Conservation (phyloP, 2,888 invertebrate species). For the Endotricha flammealis region DNA sequence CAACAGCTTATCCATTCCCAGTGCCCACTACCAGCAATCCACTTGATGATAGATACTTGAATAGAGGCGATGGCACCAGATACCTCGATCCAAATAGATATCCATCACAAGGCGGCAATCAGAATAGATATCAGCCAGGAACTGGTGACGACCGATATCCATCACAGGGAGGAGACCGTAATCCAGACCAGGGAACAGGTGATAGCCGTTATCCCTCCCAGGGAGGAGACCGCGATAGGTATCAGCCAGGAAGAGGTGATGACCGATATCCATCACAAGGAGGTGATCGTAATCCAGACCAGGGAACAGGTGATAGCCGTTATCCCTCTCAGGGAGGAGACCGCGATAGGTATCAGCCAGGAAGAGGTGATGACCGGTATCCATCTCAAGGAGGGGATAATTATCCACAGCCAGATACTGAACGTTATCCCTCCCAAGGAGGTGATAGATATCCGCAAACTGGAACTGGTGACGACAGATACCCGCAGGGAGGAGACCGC, state of each 20-base stretch:
- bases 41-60: neutral
- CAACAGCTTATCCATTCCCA: slow-evolving; percentile 4
- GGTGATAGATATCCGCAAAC: neutral
- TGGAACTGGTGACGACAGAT: neutral
- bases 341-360: neutral
- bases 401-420: no score
- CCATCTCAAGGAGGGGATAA: neutral
- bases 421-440: neutral
- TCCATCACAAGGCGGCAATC: neutral
- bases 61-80: neutral
- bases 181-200: no score
- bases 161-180: no score
- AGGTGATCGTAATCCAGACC: neutral
- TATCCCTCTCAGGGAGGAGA: neutral
- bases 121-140: neutral
- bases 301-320: neutral
- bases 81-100: neutral
- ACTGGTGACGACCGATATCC: no score
- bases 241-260: neutral
- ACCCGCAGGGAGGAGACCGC: neutral
- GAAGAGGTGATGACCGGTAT: neutral
- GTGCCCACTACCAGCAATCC: neutral
- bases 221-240: neutral
- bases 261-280: neutral
- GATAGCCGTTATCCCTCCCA: neutral